phyloP scores from a whole-genome alignment of 2,797 vertebrate genomes.

The Tamandua tetradactyla region DNA sequence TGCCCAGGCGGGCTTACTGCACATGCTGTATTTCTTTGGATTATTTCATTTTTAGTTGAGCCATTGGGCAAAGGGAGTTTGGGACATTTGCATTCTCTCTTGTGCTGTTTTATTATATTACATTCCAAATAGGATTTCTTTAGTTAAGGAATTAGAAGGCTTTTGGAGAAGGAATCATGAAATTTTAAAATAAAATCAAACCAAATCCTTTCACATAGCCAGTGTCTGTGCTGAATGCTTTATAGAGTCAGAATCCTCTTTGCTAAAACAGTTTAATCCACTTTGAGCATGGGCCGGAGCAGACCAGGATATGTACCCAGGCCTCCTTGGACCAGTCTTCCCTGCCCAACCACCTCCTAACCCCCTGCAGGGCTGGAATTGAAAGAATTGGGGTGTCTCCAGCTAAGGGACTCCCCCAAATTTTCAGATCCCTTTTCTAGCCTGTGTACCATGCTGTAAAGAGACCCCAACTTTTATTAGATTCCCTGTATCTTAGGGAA shows the following conservation, averaged over 20 bases:
- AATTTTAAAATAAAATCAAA: conserved; percentile 9
- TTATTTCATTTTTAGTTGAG: not conserved
- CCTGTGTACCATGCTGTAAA: not conserved
- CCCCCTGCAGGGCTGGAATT: not conserved
- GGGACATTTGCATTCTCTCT: not conserved
- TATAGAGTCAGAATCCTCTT: no score
- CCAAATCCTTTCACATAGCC: not conserved
- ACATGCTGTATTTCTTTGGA: not conserved
- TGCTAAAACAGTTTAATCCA: not conserved
- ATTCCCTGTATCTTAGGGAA: not conserved
- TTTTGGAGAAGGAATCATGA: not conserved
- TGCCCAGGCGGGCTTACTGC: not conserved
- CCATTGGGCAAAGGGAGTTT: not conserved
- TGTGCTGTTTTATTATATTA: not conserved
- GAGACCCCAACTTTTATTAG: not conserved
- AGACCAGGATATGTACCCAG: rapidly evolving
- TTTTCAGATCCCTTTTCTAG: not conserved
- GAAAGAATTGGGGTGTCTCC: not conserved
- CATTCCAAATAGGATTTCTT: not conserved
- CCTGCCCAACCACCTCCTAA: rapidly evolving
- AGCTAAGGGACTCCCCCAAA: not conserved
- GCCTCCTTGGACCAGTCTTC: rapidly evolving
- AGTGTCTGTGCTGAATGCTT: not conserved
- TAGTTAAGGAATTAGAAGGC: not conserved
- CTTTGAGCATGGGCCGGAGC: not conserved